Percentiles rank a stretch among this genome's conserved stretches.
Conservation (phyloP, 2,888 invertebrate species). For the Blastobasis lacticolella region DNA sequence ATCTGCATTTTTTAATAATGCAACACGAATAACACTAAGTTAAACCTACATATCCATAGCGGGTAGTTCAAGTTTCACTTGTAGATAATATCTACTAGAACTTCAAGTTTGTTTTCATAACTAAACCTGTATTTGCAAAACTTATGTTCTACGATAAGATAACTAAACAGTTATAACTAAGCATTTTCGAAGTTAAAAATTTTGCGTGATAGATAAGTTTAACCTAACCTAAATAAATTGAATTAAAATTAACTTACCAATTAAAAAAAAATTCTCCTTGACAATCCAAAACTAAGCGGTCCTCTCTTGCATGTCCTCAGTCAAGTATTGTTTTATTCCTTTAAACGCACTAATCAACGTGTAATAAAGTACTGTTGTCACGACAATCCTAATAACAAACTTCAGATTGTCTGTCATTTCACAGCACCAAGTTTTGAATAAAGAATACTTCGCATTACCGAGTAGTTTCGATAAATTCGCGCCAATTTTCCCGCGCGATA, state of each 20-base stretch:
- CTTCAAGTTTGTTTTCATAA: not conserved
- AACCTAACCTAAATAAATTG: not conserved
- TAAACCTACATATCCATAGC: no score
- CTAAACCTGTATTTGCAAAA: not conserved
- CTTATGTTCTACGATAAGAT: not conserved
- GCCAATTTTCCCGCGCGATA: conserved; percentile 22
- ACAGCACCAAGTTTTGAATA: conserved; percentile 24
- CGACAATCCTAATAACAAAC: conserved; percentile 43
- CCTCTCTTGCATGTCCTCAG: conserved; percentile 25
- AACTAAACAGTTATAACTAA: not conserved
- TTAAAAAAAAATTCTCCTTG: conserved; percentile 11
- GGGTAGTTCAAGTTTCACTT: no score
- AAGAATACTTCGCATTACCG: not conserved
- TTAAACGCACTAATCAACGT: conserved; percentile 47
- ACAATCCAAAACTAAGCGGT: conserved; percentile 10
- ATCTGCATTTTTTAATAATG: no score
- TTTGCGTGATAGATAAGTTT: not conserved
- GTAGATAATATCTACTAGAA: not conserved
- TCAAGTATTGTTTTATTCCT: conserved; percentile 49
- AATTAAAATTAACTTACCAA: conserved; percentile 1
- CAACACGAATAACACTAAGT: no score
- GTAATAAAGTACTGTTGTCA: conserved; percentile 55
- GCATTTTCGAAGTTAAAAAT: not conserved
- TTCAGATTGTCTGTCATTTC: conserved; percentile 52
- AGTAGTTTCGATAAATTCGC: conserved; percentile 20